These are phyloP conservation scores for Enhydra lutris DNA, from an alignment of 2,113 vertebrate genomes.

Conservation along the genomic window DNA sequence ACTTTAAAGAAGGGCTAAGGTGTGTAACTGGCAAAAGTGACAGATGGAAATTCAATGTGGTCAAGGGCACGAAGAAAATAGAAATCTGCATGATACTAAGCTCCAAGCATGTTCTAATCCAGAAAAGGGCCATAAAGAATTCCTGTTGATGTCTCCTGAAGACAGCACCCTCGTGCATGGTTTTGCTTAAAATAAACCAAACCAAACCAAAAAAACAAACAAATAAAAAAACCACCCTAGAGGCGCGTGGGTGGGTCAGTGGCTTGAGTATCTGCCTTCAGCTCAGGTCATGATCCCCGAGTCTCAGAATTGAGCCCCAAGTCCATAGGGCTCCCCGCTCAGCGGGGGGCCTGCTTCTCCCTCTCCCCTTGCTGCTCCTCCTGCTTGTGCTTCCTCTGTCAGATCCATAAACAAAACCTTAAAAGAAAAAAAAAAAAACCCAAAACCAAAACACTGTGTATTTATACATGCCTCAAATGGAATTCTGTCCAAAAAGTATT, in stretches of 20 bases:
- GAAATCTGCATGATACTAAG: neutral
- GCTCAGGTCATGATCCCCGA: too few species aligned
- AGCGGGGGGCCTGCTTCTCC: too few species aligned
- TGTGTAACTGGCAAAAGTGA: neutral
- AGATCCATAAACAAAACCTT: too few species aligned
- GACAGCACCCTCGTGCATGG: neutral
- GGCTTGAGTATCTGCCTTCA: too few species aligned
- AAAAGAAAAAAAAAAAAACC: too few species aligned
- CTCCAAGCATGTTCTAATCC: neutral
- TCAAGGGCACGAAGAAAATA: neutral
- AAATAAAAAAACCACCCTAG: too few species aligned
- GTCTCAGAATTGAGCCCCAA: too few species aligned
- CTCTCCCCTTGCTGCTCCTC: too few species aligned
- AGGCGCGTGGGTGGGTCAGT: too few species aligned
- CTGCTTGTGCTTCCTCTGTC: too few species aligned
- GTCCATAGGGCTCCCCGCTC: too few species aligned
- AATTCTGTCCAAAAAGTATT: neutral
- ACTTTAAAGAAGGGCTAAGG: neutral
- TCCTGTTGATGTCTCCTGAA: neutral
- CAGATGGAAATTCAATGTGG: neutral
- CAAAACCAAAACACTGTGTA: neutral
- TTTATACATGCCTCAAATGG: neutral
- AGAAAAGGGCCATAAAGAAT: neutral
- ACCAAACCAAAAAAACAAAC: neutral
- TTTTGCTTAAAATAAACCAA: neutral